Conservation (phyloP, 2,113 vertebrate species). For the Elanoides forficatus region DNA sequence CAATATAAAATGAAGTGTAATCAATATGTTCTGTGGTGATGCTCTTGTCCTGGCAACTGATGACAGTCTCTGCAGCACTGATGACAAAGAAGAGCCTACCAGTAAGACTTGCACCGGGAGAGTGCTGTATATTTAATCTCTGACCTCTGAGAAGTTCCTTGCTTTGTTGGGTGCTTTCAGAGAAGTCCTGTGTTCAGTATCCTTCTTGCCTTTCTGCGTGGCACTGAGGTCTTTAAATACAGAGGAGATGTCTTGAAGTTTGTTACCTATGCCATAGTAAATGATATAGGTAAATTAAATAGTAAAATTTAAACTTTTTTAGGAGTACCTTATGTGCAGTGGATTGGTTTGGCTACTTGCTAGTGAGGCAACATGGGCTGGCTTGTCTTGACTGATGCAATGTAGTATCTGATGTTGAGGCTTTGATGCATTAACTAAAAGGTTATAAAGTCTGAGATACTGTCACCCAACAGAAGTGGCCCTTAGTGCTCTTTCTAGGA, state of each 20-base stretch:
- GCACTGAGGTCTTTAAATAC: neutral
- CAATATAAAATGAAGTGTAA: neutral
- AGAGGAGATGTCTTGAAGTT: neutral
- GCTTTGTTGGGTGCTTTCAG: neutral
- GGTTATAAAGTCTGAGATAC: neutral
- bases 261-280: neutral
- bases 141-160: neutral
- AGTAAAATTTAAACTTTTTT: neutral
- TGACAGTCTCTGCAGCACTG: fast-evolving
- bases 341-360: neutral
- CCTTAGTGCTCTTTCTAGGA: neutral
- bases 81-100: neutral
- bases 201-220: neutral
- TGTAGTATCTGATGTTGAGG: neutral
- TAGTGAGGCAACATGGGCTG: neutral
- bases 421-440: neutral
- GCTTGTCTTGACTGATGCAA: neutral
- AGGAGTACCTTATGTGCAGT: neutral
- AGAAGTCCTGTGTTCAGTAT: neutral
- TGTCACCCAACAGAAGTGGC: neutral
- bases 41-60: neutral
- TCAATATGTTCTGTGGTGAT: neutral
- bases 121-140: neutral
- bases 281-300: neutral
- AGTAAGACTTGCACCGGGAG: neutral